Conservation (phyloP, 2,888 invertebrate genomes). For the Ophion ellenae region DNA sequence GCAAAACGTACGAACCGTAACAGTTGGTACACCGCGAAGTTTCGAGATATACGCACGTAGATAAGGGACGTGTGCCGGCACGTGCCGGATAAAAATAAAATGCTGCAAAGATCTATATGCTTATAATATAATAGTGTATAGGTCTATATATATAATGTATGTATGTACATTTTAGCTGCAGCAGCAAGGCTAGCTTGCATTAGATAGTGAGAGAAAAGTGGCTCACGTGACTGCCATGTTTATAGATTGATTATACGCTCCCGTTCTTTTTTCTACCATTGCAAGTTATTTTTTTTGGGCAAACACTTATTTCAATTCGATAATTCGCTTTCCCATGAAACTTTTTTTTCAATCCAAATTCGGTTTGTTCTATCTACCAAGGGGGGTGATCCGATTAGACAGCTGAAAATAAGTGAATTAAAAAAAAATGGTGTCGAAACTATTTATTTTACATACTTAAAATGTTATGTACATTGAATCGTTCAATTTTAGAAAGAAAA, state of each 20-base stretch:
- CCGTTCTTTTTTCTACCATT: slow-evolving; percentile 15
- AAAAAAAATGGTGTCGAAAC: no score
- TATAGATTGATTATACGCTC: slow-evolving; percentile 59
- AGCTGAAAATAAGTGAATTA: no score
- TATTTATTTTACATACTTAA: no score
- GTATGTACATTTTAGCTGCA: slow-evolving; percentile 18
- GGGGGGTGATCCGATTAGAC: no score
- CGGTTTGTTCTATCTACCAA: no score
- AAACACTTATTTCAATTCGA: slow-evolving; percentile 34
- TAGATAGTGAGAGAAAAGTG: slow-evolving; percentile 51
- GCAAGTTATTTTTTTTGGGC: slow-evolving; percentile 39
- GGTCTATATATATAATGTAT: not conserved
- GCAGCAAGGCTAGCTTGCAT: slow-evolving; percentile 32
- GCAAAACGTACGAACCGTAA: slow-evolving; percentile 70
- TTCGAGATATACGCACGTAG: slow-evolving; percentile 71
- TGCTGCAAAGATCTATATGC: slow-evolving; percentile 61
- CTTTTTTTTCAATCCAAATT: no score
- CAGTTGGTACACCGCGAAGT: slow-evolving; percentile 75
- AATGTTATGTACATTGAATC: no score
- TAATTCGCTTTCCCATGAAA: not conserved
- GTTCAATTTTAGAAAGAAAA: no score
- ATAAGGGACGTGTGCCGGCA: slow-evolving; percentile 71
- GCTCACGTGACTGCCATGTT: slow-evolving; percentile 51
- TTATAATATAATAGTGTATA: not conserved
- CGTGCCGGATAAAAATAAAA: slow-evolving; percentile 74